These are phyloP conservation scores for Galemys pyrenaicus DNA, from an alignment of 2,113 vertebrate genomes.

Conservation along the genomic window DNA sequence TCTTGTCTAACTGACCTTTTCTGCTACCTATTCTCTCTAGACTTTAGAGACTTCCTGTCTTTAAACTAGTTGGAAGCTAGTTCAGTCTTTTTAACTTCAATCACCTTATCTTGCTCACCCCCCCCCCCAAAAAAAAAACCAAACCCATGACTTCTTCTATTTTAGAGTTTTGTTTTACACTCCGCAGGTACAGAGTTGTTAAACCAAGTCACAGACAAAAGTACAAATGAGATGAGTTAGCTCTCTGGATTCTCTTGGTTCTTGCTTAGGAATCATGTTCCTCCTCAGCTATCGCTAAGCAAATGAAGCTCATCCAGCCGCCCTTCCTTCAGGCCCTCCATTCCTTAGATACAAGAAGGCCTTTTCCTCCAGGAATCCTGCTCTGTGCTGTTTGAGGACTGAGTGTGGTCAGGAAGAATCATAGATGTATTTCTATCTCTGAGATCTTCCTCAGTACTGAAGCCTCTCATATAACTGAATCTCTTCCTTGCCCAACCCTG, in stretches of 20 bases:
- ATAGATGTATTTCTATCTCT: neutral
- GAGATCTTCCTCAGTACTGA: neutral
- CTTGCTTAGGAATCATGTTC: neutral
- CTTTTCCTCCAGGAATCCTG: neutral
- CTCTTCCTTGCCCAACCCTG: neutral
- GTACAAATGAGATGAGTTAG: neutral
- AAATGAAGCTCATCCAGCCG: neutral
- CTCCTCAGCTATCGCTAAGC: neutral
- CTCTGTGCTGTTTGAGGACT: neutral
- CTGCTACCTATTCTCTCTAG: neutral
- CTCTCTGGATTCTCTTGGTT: neutral
- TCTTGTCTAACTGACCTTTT: neutral
- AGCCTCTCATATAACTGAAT: neutral
- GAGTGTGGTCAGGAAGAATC: neutral
- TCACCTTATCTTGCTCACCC: neutral
- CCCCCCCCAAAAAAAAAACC: neutral
- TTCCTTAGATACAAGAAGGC: neutral
- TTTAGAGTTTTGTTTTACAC: neutral
- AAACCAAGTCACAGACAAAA: neutral
- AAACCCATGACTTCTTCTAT: neutral
- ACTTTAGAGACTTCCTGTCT: neutral
- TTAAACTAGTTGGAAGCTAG: neutral
- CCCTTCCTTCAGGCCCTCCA: neutral
- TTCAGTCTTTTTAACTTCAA: neutral
- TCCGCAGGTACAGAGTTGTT: neutral